A percentile compares a stretch with the other conserved stretches of the same genome.
Evolutionary conservation across 2,888 invertebrate genomes (phyloP).

Genomic region (Lepidocyrtoides sp.): DNA sequence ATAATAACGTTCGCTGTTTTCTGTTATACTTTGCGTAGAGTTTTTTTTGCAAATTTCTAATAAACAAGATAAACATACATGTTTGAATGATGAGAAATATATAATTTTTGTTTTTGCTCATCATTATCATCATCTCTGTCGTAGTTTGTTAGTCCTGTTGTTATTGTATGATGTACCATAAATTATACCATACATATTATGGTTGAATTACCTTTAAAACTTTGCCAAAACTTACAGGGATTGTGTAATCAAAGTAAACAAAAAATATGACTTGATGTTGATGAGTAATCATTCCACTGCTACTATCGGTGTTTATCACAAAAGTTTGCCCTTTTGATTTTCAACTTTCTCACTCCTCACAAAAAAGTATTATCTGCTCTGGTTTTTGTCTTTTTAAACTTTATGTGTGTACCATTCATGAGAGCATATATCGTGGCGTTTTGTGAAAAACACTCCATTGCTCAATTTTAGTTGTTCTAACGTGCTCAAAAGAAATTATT

Average conservation of each 20-base stretch:
- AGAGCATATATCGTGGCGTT: not conserved
- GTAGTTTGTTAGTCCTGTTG: not conserved
- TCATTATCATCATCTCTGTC: not conserved
- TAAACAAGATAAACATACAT: not conserved
- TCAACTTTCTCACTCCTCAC: not conserved
- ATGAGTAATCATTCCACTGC: not conserved
- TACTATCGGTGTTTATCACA: not conserved
- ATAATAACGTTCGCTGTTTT: not conserved
- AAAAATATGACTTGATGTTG: slow-evolving; percentile 26
- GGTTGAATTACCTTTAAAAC: too few species aligned
- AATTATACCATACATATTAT: too few species aligned
- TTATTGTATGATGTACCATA: not conserved
- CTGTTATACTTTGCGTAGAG: not conserved
- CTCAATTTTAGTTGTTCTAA: not conserved
- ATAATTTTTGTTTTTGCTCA: slow-evolving; percentile 6
- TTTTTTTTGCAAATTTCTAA: not conserved
- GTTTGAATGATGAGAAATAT: slow-evolving; percentile 2
- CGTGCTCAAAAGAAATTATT: too few species aligned
- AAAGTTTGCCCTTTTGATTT: not conserved
- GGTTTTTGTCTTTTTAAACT: not conserved
- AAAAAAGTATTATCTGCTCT: not conserved
- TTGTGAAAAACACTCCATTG: not conserved
- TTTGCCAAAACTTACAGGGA: slow-evolving; percentile 15
- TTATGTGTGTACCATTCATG: slow-evolving; percentile 6
- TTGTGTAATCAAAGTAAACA: slow-evolving; percentile 41